Evolutionary conservation across 2,797 vertebrate species (phyloP), one percentile per base, ranked within the genome.

Genomic region (Babyrousa celebensis): DNA sequence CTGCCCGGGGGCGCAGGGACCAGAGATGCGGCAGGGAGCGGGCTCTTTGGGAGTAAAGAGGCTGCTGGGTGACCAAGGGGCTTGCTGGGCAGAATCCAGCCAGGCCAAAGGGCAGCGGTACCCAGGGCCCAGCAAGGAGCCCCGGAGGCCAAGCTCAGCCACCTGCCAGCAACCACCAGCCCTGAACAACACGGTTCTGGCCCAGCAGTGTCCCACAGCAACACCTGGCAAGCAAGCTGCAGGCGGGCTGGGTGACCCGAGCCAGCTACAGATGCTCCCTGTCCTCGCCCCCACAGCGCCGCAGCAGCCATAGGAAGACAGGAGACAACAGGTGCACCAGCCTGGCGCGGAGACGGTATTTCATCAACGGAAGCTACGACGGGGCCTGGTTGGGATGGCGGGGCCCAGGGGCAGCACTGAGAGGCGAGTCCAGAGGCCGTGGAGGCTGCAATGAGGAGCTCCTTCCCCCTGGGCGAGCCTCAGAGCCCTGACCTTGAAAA

Each of bases 1-100:
- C 72, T 9, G 10, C 27, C 17, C 1, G 0, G 29, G 18, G 3
- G 18, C 27, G 48, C 18, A 17, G 10, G 5, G 12, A 52, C 20
- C 1, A 0, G 23, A 78, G 78, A 27, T 5, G 40, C 0, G 0
- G 9, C 29, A 6, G n/a, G 12, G 12, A 8, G 27, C 32, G 4
- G 20, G 36, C 9, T 54, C 56, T 25, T 0, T 1, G 58, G 60
- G 21, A 48, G 58, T 9, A 2, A 21, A 20, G 23, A 25, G 77
- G 67, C 56, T 60, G 27, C 77, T n/a, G 62, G 40, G 74, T 9
- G 15, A 12, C 87, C 4, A 0, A 0, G 4, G 58, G 43, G 48
- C 78, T 68, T 54, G 32, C 67, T 16, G n/a, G 77, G n/a, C 54
- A 54, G 68, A 27, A 62, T 27, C 10, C 21, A 20, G 60, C 79